A percentile compares a stretch with the other conserved stretches of the same genome.
Conservation (phyloP, 2,797 vertebrate species). For the Austrolebias charrua region DNA sequence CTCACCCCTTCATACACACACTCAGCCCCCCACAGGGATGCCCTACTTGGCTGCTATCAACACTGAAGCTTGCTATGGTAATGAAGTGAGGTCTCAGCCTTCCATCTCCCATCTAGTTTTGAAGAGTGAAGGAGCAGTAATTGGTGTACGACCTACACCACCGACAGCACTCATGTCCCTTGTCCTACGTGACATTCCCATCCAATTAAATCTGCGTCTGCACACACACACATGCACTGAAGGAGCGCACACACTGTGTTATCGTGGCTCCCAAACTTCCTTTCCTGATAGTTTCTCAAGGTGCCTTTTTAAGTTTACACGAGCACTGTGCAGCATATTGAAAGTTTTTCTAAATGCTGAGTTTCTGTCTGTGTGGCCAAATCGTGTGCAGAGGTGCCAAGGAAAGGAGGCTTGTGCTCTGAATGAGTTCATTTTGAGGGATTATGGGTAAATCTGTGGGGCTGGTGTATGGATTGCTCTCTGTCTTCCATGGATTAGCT, state of each 20-base stretch:
- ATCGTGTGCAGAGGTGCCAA: slow-evolving; percentile 23
- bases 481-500: slow-evolving; percentile 69
- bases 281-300: slow-evolving; percentile 64
- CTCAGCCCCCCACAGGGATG: slow-evolving; percentile 20
- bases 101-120: slow-evolving; percentile 61
- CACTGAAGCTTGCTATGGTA: slow-evolving; percentile 58
- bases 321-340: slow-evolving; percentile 18
- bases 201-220: slow-evolving; percentile 71
- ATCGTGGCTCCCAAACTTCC: slow-evolving; percentile 39
- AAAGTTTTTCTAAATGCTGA: slow-evolving; percentile 18
- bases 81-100: slow-evolving; percentile 71
- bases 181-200: slow-evolving; percentile 78
- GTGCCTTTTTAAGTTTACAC: slow-evolving; percentile 66
- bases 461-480: slow-evolving; percentile 57
- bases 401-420: slow-evolving; percentile 35
- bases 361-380: not conserved
- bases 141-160: slow-evolving; percentile 79
- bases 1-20: not conserved
- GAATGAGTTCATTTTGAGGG: slow-evolving; percentile 72
- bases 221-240: slow-evolving; percentile 21
- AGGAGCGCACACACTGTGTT: slow-evolving; percentile 28
- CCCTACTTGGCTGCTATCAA: slow-evolving; percentile 60
- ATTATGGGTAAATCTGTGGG: slow-evolving; percentile 72
- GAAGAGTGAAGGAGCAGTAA: slow-evolving; percentile 70
- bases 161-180: slow-evolving; percentile 71